phyloP scores from a whole-genome alignment of 2,888 invertebrate species.

The Ceriagrion tenellum region DNA sequence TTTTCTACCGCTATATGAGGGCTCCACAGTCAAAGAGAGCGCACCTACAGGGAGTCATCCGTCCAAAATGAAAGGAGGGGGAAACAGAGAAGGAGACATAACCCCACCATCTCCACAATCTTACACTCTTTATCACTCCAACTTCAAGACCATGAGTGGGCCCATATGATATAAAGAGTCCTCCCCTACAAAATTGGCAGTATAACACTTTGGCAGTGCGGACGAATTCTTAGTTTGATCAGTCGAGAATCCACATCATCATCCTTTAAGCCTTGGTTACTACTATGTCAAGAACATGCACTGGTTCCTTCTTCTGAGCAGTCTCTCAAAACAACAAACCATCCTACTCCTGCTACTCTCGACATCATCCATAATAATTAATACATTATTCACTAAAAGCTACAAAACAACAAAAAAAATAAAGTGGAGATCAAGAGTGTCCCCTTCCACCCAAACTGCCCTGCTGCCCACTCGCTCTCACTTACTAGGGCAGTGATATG shows the following conservation, averaged over 20 bases:
- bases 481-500: background rate
- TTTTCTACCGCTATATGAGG: background rate
- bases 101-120: background rate
- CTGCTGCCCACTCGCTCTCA: background rate
- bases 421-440: slow-evolving; percentile 58
- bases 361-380: slow-evolving; percentile 56
- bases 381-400: slow-evolving; percentile 55
- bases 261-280: slow-evolving; percentile 51
- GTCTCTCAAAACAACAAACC: slow-evolving; percentile 46
- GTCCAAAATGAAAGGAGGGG: background rate
- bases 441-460: slow-evolving; percentile 28
- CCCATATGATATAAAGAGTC: slow-evolving; percentile 23
- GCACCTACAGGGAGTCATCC: background rate
- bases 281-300: slow-evolving; percentile 10
- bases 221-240: slow-evolving; percentile 58
- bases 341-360: background rate
- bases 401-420: slow-evolving; percentile 66
- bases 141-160: slow-evolving; percentile 12
- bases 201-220: slow-evolving; percentile 64
- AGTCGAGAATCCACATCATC: slow-evolving; percentile 60
- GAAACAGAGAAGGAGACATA: background rate
- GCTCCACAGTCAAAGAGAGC: slow-evolving; percentile 23
- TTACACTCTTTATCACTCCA: slow-evolving; percentile 55
- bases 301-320: slow-evolving; percentile 25
- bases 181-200: slow-evolving; percentile 64